Conservation (phyloP, 2,888 invertebrate genomes). For the Pammene fasciana region DNA sequence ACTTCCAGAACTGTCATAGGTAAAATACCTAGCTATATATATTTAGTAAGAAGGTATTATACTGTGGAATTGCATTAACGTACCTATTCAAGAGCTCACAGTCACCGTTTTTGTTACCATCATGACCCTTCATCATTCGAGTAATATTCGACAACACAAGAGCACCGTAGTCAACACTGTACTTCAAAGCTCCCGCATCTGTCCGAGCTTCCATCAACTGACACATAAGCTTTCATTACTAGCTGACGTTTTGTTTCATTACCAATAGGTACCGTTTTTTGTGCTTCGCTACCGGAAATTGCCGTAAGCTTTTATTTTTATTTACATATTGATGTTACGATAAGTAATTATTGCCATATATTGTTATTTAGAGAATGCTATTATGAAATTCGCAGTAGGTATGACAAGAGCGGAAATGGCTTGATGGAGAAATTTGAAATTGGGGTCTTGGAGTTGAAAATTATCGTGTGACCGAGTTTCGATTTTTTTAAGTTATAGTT, state of each 20-base stretch:
- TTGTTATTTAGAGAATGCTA: constrained; percentile 39
- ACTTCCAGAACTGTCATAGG: no score
- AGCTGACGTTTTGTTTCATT: constrained; percentile 33
- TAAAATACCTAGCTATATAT: no score
- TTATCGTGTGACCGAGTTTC: background rate
- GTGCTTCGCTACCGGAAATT: constrained; percentile 52
- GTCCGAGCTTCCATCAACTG: background rate
- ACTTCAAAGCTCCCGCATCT: no score
- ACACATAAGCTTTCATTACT: constrained; percentile 28
- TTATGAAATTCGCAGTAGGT: constrained; percentile 17
- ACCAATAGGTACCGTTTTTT: constrained; percentile 32
- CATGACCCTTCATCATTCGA: no score
- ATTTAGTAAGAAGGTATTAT: no score
- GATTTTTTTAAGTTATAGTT: background rate
- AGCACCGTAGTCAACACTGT: no score
- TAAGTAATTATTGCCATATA: constrained; percentile 40
- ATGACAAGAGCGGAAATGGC: constrained; percentile 32
- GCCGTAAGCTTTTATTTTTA: constrained; percentile 46
- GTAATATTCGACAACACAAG: no score
- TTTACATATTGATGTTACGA: constrained; percentile 32
- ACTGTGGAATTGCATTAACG: no score
- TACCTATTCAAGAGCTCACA: no score
- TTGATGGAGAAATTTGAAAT: constrained; percentile 19
- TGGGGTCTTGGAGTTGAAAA: background rate
- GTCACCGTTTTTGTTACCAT: no score